A percentile compares a stretch with the other conserved stretches of the same genome.
phyloP scores from a whole-genome alignment of 2,888 invertebrate species.

The Pandemis corylana region DNA sequence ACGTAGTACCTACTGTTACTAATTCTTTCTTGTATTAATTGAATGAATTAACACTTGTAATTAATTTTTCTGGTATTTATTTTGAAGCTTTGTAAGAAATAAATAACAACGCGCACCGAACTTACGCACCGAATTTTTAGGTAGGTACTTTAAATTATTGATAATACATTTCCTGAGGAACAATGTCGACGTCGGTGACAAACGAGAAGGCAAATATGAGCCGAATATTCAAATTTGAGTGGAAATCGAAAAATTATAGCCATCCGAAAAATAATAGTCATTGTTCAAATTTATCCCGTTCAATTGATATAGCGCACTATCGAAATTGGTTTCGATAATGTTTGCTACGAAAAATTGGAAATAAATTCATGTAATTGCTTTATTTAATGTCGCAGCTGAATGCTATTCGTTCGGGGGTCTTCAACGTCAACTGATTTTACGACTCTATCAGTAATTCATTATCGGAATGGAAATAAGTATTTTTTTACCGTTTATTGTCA shows the following conservation, averaged over 20 bases:
- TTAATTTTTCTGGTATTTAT: too few relatives aligned
- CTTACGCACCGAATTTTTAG: conserved; percentile 20
- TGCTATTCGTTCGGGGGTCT: conserved; percentile 53
- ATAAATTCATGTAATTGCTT: conserved; percentile 77
- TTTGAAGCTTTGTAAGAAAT: conserved; percentile 12
- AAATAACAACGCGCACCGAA: conserved; percentile 50
- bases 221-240: conserved; percentile 74
- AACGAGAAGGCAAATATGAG: conserved; percentile 68
- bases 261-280: conserved; percentile 72
- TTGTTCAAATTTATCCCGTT: conserved; percentile 72
- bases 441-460: conserved; percentile 30
- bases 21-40: too few relatives aligned
- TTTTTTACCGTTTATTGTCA: not conserved
- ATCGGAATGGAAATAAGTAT: not conserved
- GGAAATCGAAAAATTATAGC: conserved; percentile 71
- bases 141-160: conserved; percentile 10
- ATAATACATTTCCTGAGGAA: conserved; percentile 53
- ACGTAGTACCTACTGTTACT: too few relatives aligned
- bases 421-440: conserved; percentile 46
- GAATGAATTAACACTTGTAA: too few relatives aligned
- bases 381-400: conserved; percentile 64
- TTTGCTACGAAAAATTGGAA: conserved; percentile 68
- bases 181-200: conserved; percentile 57
- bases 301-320: conserved; percentile 72
- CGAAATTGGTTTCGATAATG: conserved; percentile 79